Percentiles rank a stretch among this genome's conserved stretches.
phyloP scores from a whole-genome alignment of 2,888 invertebrate species.

The Tyria jacobaeae region DNA sequence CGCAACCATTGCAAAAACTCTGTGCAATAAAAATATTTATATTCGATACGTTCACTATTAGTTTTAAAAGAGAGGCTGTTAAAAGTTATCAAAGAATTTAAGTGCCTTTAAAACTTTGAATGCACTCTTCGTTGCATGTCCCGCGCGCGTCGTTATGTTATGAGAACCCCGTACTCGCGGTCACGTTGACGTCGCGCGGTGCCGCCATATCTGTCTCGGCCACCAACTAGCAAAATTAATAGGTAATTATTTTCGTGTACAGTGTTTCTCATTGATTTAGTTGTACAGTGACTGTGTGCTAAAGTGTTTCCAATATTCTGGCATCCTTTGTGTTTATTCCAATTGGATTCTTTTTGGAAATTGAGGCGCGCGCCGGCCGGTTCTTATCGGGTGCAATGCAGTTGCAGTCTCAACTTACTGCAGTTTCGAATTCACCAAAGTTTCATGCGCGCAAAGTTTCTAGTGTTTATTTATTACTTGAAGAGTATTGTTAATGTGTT shows the following conservation, averaged over 20 bases:
- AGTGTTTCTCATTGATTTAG: slow-evolving; percentile 74
- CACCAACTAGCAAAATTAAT: slow-evolving; percentile 87
- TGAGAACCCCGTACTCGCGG: slow-evolving; percentile 91
- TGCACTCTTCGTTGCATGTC: slow-evolving; percentile 89
- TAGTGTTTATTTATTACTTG: slow-evolving; percentile 70
- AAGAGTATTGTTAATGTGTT: slow-evolving; percentile 74
- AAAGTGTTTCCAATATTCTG: slow-evolving; percentile 72
- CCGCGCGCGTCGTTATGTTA: slow-evolving; percentile 90
- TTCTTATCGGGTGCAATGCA: slow-evolving; percentile 86
- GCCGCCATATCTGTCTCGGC: slow-evolving; percentile 90
- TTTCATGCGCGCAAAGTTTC: slow-evolving; percentile 84
- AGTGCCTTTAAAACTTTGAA: slow-evolving; percentile 84
- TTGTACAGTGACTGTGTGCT: slow-evolving; percentile 75
- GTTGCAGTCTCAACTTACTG: slow-evolving; percentile 87
- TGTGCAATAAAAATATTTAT: slow-evolving; percentile 83
- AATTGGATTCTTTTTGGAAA: slow-evolving; percentile 83
- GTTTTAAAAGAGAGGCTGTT: slow-evolving; percentile 75
- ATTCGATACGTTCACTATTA: slow-evolving; percentile 76
- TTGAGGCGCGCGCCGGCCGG: slow-evolving; percentile 85
- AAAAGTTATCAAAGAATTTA: slow-evolving; percentile 70
- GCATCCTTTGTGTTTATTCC: slow-evolving; percentile 70
- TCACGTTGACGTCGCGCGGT: slow-evolving; percentile 89
- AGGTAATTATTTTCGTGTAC: slow-evolving; percentile 86
- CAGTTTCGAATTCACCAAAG: slow-evolving; percentile 84
- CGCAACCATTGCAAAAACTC: slow-evolving; percentile 86